A percentile compares a stretch with the other conserved stretches of the same genome.
Conservation (phyloP, 2,888 invertebrate genomes). For the Pocota personata region DNA sequence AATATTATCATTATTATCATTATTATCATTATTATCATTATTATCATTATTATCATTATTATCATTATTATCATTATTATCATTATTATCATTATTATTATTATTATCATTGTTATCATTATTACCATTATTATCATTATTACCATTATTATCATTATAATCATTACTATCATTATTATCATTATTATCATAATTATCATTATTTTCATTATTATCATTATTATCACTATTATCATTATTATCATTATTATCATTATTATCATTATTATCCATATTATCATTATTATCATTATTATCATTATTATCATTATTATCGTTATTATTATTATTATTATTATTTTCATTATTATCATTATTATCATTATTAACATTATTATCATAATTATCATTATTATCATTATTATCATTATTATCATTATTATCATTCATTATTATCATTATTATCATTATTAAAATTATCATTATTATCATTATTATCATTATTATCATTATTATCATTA, state of each 20-base stretch:
- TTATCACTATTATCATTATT: background rate
- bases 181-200: background rate
- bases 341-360: constrained; percentile 10
- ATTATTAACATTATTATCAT: constrained; percentile 13
- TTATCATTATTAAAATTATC: constrained; percentile 16
- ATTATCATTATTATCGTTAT: background rate
- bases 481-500: constrained; percentile 6
- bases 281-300: background rate
- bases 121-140: background rate
- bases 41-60: no score
- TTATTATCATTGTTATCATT: background rate
- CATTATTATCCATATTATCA: no score
- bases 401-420: no score
- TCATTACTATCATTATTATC: background rate
- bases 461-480: constrained; percentile 24
- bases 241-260: no score
- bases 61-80: no score
- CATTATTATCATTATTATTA: no score
- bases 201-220: background rate
- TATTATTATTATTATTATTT: background rate
- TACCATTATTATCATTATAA: background rate
- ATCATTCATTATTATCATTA: constrained; percentile 12
- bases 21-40: no score
- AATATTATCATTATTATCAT: no score
- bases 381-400: constrained; percentile 16